Evolutionary conservation across 1,140 invertebrate species (phyloP), one percentile per base, ranked within the genome.

Genomic region (Bemisia tabaci): DNA sequence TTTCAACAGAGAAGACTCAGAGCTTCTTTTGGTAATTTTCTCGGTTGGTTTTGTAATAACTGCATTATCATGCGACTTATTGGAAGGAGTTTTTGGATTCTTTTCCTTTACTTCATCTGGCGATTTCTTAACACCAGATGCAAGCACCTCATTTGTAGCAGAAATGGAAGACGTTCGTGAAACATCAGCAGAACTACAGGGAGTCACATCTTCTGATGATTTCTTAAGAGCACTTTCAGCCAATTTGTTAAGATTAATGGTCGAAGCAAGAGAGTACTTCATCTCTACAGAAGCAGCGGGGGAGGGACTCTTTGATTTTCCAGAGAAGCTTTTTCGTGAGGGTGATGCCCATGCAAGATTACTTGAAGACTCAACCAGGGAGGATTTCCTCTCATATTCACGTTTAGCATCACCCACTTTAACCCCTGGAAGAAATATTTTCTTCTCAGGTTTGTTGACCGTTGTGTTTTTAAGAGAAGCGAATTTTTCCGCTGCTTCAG

Each of bases 391-490:
- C 87, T 92, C 90, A 75, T 91, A 92, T 70, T 89, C 89, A 70
- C 88, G 86, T 71, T 91, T 91, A 65, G 88, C 89, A 73, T 87
- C 90, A 65, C 87, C 87, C 1, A 92, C 90, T 74, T 88, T 90
- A 17, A 90, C 88, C 26, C 86, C 89, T 21, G 89, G 86, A 73
- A 91, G 87, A 69, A 88, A 84, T 27, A 89, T 81, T 73, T 91
- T 91, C 74, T 90, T 91, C 21, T 86, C 85, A 74, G 90, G 90
- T 27, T 87, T 62, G 60, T 63, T 74, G 65, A 5, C 65, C 66
- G 25, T 59, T 22, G n/a, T 61, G 11, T 61, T 25, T 9, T 61
- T 61, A 11, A 25, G 60, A 25, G 60, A 22, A 11, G 60, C 11
- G 24, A 61, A 61, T 61, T 61, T 61, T 22, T 61, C 60, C 24